Base-by-base conservation (phyloP, 1,140 invertebrate genomes). In the Himalopsyche phryganea region DNA sequence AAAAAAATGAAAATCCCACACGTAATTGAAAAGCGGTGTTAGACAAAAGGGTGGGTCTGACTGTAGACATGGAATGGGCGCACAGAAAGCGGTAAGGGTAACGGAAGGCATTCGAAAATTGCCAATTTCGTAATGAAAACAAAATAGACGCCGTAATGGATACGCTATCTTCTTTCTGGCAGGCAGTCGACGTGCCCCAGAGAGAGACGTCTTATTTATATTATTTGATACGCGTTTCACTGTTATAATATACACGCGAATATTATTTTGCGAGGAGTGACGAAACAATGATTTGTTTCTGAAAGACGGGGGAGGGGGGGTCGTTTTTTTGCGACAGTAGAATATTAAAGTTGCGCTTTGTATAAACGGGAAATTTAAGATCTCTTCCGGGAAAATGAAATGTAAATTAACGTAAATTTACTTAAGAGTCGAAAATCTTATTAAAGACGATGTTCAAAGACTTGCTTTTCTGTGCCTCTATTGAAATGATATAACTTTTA, bases 21-120 rank as follows among this genome's bases (percentile, higher is more conserved):
- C 50, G 55, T 58, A 62, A 62, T 62, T 62, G 60, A 58, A 62
- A 62, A 58, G 45, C 44, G 54, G 55, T 50, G 55, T 62, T 45
- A 23, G 52, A 51, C 33, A 46, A 59, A 44, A 50, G 20, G 42
- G 17, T 40, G 40, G 11, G 40, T n/a, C n/a, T n/a, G 40, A 18
- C n/a, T n/a, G 17, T 23, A 15, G 32, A 20, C 5, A 40, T 40
- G 38, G 42, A 14, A 11, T 5, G 10, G 19, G 15, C 7, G 18
- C 23, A 11, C 10, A 20, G 46, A 28, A 20, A 17, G 14, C 11
- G 38, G 11, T 20, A 33, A 13, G 38, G 35, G 15, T 38, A 42
- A 54, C 23, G 11, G 41, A 11, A 40, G 18, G 36, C 23, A 45
- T 57, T 58, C 19, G 36, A 58, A 63, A 63, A 58, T 58, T 55